Conservation (phyloP, 2,888 invertebrate genomes). For the Tipula confusa region DNA sequence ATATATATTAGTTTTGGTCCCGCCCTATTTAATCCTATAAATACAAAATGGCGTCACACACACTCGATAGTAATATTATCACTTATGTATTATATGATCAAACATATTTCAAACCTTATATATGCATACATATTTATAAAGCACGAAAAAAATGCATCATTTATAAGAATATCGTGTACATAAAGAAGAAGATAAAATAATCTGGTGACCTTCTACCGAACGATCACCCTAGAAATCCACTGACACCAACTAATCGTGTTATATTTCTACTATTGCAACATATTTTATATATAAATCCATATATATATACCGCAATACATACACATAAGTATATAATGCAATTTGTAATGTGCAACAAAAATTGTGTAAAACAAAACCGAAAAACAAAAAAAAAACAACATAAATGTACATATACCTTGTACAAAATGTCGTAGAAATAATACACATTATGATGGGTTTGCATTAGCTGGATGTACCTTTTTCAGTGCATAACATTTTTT, state of each 20-base stretch:
- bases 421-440: too few relatives aligned
- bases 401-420: background rate
- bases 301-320: background rate
- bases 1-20: background rate
- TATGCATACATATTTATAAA: too few relatives aligned
- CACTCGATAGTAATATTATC: background rate
- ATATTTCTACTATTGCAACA: constrained; percentile 26
- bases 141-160: background rate
- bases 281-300: background rate
- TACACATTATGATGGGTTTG: too few relatives aligned
- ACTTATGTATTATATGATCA: background rate
- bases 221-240: constrained; percentile 43
- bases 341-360: constrained; percentile 20
- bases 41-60: background rate
- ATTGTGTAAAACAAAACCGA: constrained; percentile 6
- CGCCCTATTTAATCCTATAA: background rate
- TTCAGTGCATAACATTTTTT: too few relatives aligned
- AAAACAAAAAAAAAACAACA: background rate
- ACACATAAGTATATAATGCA: background rate
- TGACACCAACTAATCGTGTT: constrained; percentile 40
- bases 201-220: constrained; percentile 41
- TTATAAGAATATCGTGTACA: background rate
- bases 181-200: constrained; percentile 26
- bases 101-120: background rate
- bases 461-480: too few relatives aligned